Evolutionary conservation across 2,113 vertebrate genomes (phyloP).

Genomic region (Heterotis niloticus): DNA sequence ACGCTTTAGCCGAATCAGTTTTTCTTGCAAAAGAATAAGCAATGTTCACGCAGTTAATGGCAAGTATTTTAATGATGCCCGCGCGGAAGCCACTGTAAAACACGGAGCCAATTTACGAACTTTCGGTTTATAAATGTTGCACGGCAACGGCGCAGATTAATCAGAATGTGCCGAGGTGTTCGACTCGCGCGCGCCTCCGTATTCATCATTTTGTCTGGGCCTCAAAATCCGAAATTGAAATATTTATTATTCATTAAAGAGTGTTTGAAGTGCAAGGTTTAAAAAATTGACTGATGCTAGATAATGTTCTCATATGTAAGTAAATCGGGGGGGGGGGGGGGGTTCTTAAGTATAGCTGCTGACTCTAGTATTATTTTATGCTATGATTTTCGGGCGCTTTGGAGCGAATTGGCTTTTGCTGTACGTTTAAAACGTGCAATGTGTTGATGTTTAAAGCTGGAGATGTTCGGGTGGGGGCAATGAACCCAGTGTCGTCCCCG

Average conservation of each 20-base stretch:
- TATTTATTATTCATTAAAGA: background rate
- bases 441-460: background rate
- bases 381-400: background rate
- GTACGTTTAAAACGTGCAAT: background rate
- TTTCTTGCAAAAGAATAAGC: no score
- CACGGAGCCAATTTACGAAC: no score
- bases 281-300: background rate
- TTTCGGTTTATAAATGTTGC: no score
- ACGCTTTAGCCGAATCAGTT: no score
- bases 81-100: no score
- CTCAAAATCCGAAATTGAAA: background rate
- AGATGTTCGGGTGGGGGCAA: background rate
- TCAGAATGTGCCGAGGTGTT: no score
- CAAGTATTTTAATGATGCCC: no score
- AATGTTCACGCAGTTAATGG: no score
- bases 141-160: no score
- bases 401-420: background rate
- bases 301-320: background rate
- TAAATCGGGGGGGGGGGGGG: background rate
- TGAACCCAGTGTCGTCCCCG: background rate
- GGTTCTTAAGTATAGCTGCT: background rate
- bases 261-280: no score
- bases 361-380: background rate
- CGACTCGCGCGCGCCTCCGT: no score
- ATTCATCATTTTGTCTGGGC: no score